A percentile compares a stretch with the other conserved stretches of the same genome.
These are phyloP conservation scores for Frieseomelitta varia DNA, from an alignment of 1,140 invertebrate species.

Conservation along the genomic window DNA sequence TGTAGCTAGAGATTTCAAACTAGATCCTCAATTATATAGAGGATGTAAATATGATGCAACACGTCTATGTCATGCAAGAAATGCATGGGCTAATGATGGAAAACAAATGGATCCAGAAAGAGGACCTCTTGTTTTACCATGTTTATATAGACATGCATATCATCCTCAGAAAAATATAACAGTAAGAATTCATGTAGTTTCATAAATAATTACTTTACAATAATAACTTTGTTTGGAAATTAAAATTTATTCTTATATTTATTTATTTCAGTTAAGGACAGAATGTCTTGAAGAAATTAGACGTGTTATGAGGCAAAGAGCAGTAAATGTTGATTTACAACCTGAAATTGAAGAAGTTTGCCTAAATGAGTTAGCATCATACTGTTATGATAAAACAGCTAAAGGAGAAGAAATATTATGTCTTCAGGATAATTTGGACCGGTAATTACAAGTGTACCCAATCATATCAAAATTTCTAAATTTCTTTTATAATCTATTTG, in stretches of 20 bases:
- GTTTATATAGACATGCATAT: constrained; percentile 94
- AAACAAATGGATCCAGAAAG: constrained; percentile 87
- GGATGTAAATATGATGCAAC: constrained; percentile 94
- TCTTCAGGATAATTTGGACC: constrained; percentile 94
- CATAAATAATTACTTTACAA: not conserved
- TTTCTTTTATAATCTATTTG: constrained; percentile 39
- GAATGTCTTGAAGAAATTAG: constrained; percentile 91
- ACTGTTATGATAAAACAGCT: constrained; percentile 92
- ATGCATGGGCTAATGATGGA: constrained; percentile 88
- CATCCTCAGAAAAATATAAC: constrained; percentile 86
- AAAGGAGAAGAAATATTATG: constrained; percentile 95
- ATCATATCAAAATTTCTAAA: not conserved
- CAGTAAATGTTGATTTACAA: constrained; percentile 94
- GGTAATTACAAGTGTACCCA: constrained; percentile 69
- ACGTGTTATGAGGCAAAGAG: constrained; percentile 95
- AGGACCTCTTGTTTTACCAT: constrained; percentile 93
- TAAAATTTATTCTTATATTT: not conserved
- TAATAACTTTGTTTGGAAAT: not conserved
- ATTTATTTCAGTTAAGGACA: constrained; percentile 81
- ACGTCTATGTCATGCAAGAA: constrained; percentile 90
- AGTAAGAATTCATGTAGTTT: constrained; percentile 70
- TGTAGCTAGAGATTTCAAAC: constrained; percentile 95
- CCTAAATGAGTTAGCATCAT: constrained; percentile 90
- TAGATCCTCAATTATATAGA: constrained; percentile 94
- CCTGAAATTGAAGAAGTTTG: constrained; percentile 97